These are phyloP conservation scores for Heloderma charlesbogerti DNA, from an alignment of 2,113 vertebrate genomes.

Conservation along the genomic window DNA sequence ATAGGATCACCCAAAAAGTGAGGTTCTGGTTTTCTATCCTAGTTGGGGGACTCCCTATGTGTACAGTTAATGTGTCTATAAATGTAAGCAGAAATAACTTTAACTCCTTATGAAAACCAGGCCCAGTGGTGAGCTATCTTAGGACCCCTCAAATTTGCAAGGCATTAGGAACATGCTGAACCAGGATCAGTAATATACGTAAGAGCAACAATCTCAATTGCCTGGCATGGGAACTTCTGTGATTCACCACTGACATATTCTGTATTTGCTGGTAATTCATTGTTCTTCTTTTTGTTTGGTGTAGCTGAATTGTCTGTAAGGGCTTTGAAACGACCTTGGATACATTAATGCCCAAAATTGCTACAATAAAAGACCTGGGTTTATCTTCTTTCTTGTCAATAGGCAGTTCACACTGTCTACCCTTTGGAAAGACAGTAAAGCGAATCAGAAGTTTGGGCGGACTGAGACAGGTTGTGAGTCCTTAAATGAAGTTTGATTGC, in stretches of 20 bases:
- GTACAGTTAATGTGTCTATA: too few relatives aligned
- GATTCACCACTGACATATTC: background rate
- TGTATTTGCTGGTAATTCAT: too few relatives aligned
- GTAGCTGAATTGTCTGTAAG: too few relatives aligned
- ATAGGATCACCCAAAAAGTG: background rate
- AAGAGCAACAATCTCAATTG: background rate
- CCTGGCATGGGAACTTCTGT: background rate
- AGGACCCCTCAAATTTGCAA: background rate
- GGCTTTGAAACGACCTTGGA: too few relatives aligned
- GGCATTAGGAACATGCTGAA: background rate
- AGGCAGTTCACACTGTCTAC: background rate
- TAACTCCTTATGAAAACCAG: background rate
- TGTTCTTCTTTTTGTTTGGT: too few relatives aligned
- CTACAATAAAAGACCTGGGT: too few relatives aligned
- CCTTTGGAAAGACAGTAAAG: background rate
- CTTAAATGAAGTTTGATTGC: too few relatives aligned
- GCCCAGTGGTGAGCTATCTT: background rate
- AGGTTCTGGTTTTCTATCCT: background rate
- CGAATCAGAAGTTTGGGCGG: background rate
- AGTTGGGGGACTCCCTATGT: background rate
- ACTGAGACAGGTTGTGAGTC: too few relatives aligned
- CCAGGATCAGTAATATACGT: background rate
- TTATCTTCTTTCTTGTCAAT: background rate
- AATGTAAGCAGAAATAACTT: too few relatives aligned
- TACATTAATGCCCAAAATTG: background rate